phyloP scores from a whole-genome alignment of 2,797 vertebrate species.

The Eulemur rubriventer region DNA sequence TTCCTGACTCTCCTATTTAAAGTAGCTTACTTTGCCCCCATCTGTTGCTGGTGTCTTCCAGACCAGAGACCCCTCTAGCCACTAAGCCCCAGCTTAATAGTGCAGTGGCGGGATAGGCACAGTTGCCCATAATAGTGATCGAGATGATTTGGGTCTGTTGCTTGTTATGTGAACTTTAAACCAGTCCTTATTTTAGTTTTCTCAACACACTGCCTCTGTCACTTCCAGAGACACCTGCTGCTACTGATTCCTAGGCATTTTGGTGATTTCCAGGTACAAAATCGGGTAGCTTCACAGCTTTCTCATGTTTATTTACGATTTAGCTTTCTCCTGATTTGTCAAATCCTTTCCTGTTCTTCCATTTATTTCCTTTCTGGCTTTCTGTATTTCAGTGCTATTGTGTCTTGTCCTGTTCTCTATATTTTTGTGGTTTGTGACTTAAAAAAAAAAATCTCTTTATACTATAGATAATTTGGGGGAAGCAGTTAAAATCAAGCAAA shows the following conservation, averaged over 20 bases:
- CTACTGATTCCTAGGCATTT: neutral
- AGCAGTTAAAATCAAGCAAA: neutral
- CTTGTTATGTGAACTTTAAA: neutral
- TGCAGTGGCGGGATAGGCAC: neutral
- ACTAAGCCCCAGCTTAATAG: neutral
- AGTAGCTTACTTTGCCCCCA: neutral
- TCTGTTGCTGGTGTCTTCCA: neutral
- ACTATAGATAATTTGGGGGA: neutral
- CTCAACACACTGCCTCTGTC: neutral
- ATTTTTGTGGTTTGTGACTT: slow-evolving; percentile 10
- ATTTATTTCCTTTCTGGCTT: neutral
- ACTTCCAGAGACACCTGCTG: neutral
- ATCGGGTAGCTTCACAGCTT: neutral
- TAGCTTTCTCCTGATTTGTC: neutral
- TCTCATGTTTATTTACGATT: neutral
- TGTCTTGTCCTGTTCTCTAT: neutral
- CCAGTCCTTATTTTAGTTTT: neutral
- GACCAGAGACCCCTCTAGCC: neutral
- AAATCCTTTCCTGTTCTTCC: neutral
- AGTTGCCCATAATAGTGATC: neutral
- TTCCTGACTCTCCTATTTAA: neutral
- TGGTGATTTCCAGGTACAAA: neutral
- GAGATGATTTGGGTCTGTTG: neutral
- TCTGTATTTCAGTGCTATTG: neutral
- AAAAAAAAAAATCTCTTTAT: neutral